Evolutionary conservation across 2,888 invertebrate genomes (phyloP), one percentile per base, ranked within the genome.

Genomic region (Parthenolecanium corni): DNA sequence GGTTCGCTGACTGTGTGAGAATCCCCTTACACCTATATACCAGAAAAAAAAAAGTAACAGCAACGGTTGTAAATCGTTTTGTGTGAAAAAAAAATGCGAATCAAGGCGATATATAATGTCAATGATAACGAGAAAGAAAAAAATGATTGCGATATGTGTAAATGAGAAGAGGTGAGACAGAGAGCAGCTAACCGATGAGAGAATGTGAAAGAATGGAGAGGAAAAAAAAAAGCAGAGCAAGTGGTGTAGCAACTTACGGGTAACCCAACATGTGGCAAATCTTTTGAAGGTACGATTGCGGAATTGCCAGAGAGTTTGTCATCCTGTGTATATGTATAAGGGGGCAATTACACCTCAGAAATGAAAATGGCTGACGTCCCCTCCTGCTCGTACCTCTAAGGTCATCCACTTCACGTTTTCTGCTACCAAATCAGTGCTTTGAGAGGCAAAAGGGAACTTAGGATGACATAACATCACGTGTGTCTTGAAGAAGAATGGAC

Each of bases 281-380:
- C 36, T 47, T 58, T 58, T 49, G 58, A 58, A 58, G 58, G 58
- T 58, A 58, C 21, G 49, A 58, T 58, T 58, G 47, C 58, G 58
- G 58, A 58, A 58, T 58, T 58, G 36, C 31, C 47, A 25, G 49
- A 20, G 20, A 18, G 25, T 47, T 36, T 18, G 16, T 53, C 36
- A 20, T 44, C 21, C 56, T 23, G 18, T 12, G 40, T 12, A 21
- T 16, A 20, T 9, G 20, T 40, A n/a, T 12, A 49, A 49, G 49
- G 23, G 46, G 49, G 14, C 44, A 42, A 42, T 31, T 31, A 9
- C 31, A 31, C 31, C 9, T 31, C n/a, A n/a, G n/a, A n/a, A n/a
- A n/a, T n/a, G n/a, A n/a, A n/a, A n/a, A n/a, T n/a, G n/a, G n/a
- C n/a, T n/a, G n/a, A n/a, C n/a, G n/a, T 31, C 9, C 31, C 9